Conservation (phyloP, 2,797 vertebrate species). For the Sylvia borin region DNA sequence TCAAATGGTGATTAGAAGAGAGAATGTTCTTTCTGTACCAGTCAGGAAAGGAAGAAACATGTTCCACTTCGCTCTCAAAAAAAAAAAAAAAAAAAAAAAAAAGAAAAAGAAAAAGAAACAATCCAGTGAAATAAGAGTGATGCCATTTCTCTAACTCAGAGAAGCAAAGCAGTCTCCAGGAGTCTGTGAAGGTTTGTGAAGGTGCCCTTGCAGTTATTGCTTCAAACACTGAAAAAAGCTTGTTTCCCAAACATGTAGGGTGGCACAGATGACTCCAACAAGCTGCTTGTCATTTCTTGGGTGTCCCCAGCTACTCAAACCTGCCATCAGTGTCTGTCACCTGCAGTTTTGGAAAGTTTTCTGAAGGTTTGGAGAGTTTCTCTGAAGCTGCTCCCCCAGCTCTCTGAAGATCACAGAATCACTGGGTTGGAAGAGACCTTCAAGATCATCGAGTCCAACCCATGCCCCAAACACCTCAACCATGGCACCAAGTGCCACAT, state of each 20-base stretch:
- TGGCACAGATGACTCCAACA: not conserved
- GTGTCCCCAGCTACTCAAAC: not conserved
- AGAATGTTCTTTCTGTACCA: constrained; percentile 18
- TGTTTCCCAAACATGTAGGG: not conserved
- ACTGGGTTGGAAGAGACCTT: not conserved
- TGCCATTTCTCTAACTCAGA: not conserved
- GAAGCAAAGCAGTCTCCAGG: not conserved
- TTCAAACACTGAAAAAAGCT: not conserved
- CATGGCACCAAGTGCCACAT: rapidly evolving
- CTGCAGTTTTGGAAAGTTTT: not conserved
- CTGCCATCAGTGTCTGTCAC: not conserved
- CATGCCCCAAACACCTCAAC: not conserved
- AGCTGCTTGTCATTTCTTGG: not conserved
- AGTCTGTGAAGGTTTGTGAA: not conserved
- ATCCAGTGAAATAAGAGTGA: not conserved
- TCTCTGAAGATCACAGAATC: not conserved
- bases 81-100: no score
- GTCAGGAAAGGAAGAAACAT: constrained; percentile 31
- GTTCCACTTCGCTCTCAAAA: not conserved
- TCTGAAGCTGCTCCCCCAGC: not conserved
- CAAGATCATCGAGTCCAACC: rapidly evolving
- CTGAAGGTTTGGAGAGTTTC: not conserved
- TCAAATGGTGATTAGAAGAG: constrained; percentile 61
- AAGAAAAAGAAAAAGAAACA: not conserved
- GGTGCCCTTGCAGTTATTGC: not conserved